A percentile compares a stretch with the other conserved stretches of the same genome.
These are phyloP conservation scores for Ammospiza caudacuta DNA, from an alignment of 2,113 vertebrate genomes.

Conservation along the genomic window DNA sequence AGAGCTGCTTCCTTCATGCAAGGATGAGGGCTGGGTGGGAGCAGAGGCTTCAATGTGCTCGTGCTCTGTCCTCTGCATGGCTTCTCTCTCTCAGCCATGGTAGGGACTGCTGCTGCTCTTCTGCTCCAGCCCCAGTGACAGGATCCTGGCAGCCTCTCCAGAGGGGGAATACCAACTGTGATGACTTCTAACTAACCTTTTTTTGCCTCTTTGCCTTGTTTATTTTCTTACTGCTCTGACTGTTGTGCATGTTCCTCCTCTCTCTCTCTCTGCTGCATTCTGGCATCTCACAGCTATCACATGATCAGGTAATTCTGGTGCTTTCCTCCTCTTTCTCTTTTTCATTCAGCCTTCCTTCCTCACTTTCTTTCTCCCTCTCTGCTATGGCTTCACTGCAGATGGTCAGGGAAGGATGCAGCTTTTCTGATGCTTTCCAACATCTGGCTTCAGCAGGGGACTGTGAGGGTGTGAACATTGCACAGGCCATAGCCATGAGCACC, in stretches of 20 bases:
- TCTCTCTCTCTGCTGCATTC: slow-evolving; percentile 84
- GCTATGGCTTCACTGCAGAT: slow-evolving; percentile 55
- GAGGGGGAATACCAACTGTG: slow-evolving; percentile 5
- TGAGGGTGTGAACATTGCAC: background rate
- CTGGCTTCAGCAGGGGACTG: background rate
- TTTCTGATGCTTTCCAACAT: background rate
- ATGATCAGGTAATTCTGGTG: slow-evolving; percentile 95
- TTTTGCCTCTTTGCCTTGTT: slow-evolving; percentile 67
- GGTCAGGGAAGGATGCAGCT: background rate
- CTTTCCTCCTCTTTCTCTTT: slow-evolving; percentile 72
- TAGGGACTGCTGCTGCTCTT: background rate
- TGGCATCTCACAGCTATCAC: slow-evolving; percentile 97
- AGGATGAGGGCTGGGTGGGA: background rate
- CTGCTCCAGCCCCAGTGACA: slow-evolving; percentile 17
- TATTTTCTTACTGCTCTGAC: slow-evolving; percentile 84
- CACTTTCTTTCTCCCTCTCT: slow-evolving; percentile 26
- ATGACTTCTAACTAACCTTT: slow-evolving; percentile 44
- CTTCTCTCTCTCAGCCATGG: background rate
- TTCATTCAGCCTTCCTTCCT: slow-evolving; percentile 41
- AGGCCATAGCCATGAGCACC: background rate
- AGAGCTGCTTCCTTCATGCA: background rate
- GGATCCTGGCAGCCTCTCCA: background rate
- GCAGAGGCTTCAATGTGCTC: background rate
- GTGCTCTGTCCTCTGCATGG: background rate
- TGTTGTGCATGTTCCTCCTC: slow-evolving; percentile 89